These are phyloP conservation scores for Microchirus variegatus DNA, from an alignment of 2,797 vertebrate species.

Conservation along the genomic window DNA sequence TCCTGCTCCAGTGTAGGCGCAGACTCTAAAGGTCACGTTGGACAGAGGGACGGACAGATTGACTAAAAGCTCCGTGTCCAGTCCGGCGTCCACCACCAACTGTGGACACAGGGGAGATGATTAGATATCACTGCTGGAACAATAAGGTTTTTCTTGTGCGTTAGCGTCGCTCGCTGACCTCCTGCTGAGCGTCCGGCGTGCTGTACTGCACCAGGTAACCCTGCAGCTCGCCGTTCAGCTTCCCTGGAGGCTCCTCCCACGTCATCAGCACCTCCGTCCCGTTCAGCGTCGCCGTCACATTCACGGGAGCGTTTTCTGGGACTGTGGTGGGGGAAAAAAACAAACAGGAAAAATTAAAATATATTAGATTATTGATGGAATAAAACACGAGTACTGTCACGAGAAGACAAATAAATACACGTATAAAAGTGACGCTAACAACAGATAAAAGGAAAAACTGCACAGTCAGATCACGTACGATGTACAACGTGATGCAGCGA, in stretches of 20 bases:
- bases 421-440: no score
- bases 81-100: constrained; percentile 77
- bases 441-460: no score
- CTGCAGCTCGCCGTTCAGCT: constrained; percentile 84
- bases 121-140: no score
- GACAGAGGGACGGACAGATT: constrained; percentile 80
- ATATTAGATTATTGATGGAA: no score
- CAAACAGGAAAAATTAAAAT: neutral
- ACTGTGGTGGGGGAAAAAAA: constrained; percentile 72
- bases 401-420: no score
- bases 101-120: no score
- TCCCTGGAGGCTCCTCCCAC: constrained; percentile 82
- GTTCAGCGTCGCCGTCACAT: constrained; percentile 82
- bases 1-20: constrained; percentile 86
- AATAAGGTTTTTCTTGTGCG: neutral
- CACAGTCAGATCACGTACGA: no score
- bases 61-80: constrained; percentile 80
- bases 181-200: constrained; percentile 78
- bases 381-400: no score
- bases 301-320: constrained; percentile 83
- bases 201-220: constrained; percentile 88
- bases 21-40: constrained; percentile 85
- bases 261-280: constrained; percentile 81
- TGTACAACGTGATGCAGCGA: no score
- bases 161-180: constrained; percentile 73